Evolutionary conservation across 1,140 invertebrate species (phyloP), one percentile per base, ranked within the genome.

Genomic region (Drosophila bipectinata): DNA sequence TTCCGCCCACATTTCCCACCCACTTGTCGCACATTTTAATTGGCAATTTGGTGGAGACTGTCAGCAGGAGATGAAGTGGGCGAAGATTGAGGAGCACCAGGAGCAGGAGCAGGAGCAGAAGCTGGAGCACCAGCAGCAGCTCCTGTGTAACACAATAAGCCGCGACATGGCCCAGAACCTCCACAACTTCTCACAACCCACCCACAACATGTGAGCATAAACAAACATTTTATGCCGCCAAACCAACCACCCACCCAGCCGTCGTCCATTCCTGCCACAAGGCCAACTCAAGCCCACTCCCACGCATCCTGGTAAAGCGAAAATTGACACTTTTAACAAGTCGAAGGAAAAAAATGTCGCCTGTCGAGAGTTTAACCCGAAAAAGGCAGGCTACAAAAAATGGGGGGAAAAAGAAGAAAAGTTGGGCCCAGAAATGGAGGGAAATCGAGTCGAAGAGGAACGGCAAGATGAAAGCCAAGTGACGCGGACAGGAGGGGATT

Each of bases 261-360:
- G 18, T 52, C 49, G 34, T 34, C 26, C 26, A 28, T 5, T 21
- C 21, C 26, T 28, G 26, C 26, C 26, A 28, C 26, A 28, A 28
- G 26, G 26, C 3, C 52, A 44, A 21, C 48, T 21, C 45, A 4
- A 24, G 37, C 5, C 18, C 21, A 10, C 24, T 2, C 3, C 8
- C 45, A 52, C 57, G 30, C 59, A 49, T 45, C 32, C 54, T 78
- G 61, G 73, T 80, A 80, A 80, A 85, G 64, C 81, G 73, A 85
- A 85, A 85, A 85, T 85, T 85, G 81, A 85, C 81, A 85, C 81
- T 85, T 85, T 85, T 85, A 85, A 85, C 81, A 85, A 80, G 81
- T 80, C 69, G 77, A 72, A 72, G 59, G 71, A 57, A 55, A 74
- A 77, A 73, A 77, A 68, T 34, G 72, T 69, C 32, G 67, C 59